Percentiles rank a stretch among this genome's conserved stretches.
Evolutionary conservation across 2,113 vertebrate genomes (phyloP).

Genomic region (Polyodon spathula): DNA sequence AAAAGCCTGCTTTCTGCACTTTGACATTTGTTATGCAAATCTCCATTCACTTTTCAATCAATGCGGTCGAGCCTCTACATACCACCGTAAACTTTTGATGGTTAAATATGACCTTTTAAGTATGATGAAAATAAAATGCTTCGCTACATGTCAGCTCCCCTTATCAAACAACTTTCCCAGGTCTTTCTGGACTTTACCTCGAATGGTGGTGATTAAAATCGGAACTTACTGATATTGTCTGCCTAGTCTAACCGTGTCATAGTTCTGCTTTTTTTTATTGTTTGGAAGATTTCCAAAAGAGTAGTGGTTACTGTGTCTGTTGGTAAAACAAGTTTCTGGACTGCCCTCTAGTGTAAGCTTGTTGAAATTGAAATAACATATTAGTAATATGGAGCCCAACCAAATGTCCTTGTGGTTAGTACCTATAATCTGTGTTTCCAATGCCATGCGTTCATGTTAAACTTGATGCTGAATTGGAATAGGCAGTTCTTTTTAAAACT

Average conservation of each 20-base stretch:
- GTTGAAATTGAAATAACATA: too few relatives aligned
- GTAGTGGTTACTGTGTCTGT: too few relatives aligned
- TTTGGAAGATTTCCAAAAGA: not conserved
- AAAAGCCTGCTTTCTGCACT: slow-evolving; percentile 21
- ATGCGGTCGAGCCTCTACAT: slow-evolving; percentile 29
- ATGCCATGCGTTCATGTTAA: too few relatives aligned
- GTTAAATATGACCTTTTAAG: slow-evolving; percentile 54
- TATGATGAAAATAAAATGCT: slow-evolving; percentile 6
- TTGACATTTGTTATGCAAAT: slow-evolving; percentile 35
- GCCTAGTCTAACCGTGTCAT: not conserved
- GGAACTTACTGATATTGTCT: not conserved
- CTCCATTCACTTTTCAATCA: slow-evolving; percentile 47
- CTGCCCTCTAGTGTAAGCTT: too few relatives aligned
- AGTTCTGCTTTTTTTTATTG: not conserved
- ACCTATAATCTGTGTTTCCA: too few relatives aligned
- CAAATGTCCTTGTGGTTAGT: too few relatives aligned
- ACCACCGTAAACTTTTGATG: slow-evolving; percentile 34
- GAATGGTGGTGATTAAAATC: not conserved
- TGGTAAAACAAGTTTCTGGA: too few relatives aligned
- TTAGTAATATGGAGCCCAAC: too few relatives aligned
- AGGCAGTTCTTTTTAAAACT: too few relatives aligned
- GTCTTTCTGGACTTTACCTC: not conserved
- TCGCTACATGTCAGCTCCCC: not conserved
- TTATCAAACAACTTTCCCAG: not conserved
- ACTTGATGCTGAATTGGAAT: too few relatives aligned